Base-by-base conservation (phyloP, 2,113 vertebrate genomes). In the Takifugu flavidus region DNA sequence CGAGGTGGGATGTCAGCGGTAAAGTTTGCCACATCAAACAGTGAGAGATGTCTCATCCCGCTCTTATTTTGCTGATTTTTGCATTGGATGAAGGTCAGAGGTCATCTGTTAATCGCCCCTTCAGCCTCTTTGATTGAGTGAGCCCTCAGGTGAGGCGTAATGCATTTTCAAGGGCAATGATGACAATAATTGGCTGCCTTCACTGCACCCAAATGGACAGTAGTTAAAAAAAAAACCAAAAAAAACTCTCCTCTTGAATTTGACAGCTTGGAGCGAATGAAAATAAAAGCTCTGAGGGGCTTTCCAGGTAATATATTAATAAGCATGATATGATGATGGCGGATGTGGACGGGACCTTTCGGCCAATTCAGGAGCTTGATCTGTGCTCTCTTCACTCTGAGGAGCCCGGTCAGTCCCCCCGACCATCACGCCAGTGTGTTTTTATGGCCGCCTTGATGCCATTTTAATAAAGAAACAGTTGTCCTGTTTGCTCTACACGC, bases 121-220 rank as follows among this genome's bases (percentile, higher is more conserved):
- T 82, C 80, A 79, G 72, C 86, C 86, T 69, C 72, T 84, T 70
- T 86, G 88, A 89, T 86, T 83, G 88, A 89, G 86, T 79, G 86
- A 85, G 84, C 70, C 80, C 80, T 86, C 83, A 86, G 83, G 85
- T 89, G 82, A 88, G 84, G 79, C 78, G 53, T 86, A 85, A 89
- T 88, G 85, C 84, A 85, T 90, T 88, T 90, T 87, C 83, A 88
- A 89, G 80, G 77, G 71, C 80, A 83, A 80, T 84, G 82, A 87
- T 87, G 75, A 70, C 80, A 82, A 82, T 87, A 90, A 90, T 87
- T 88, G 86, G 77, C 65, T 77, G 67, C 84, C 76, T 89, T 82
- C 74, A 80, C 87, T 85, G 82, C 79, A 78, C 53, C 65, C 63
- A 80, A 88, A 84, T 77, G 77, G 68, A 80, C 86, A 76, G 79